A percentile compares a stretch with the other conserved stretches of the same genome.
phyloP scores from a whole-genome alignment of 2,888 invertebrate genomes.

The Epinotia brunnichana region DNA sequence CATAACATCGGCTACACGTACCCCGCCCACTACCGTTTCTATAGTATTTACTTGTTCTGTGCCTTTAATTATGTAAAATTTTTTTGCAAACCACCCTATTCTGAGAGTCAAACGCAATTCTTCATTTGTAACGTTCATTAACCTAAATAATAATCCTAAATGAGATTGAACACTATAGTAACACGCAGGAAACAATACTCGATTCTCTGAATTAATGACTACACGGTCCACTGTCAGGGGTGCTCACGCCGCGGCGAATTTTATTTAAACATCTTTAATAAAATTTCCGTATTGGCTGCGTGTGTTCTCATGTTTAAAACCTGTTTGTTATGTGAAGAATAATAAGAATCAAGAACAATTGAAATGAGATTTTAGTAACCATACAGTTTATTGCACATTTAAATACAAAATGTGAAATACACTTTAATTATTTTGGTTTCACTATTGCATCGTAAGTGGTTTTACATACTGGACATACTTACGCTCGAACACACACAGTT shows the following conservation, averaged over 20 bases:
- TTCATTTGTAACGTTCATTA: too few relatives aligned
- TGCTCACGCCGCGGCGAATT: conserved; percentile 47
- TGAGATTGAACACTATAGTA: conserved; percentile 51
- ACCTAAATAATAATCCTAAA: too few relatives aligned
- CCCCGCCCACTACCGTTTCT: too few relatives aligned
- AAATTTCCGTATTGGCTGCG: conserved; percentile 37
- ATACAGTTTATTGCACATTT: neutral
- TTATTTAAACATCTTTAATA: conserved; percentile 34
- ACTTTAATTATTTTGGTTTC: neutral
- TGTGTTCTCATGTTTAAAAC: neutral
- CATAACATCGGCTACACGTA: too few relatives aligned
- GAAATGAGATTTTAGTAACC: neutral
- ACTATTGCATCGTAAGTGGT: neutral
- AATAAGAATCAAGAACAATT: neutral
- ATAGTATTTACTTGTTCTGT: too few relatives aligned
- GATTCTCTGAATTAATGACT: conserved; percentile 80
- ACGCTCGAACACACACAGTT: too few relatives aligned
- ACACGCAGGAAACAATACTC: conserved; percentile 81
- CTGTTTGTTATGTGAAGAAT: neutral
- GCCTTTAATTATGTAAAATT: too few relatives aligned
- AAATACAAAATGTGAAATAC: neutral
- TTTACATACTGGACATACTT: neutral
- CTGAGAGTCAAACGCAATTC: too few relatives aligned
- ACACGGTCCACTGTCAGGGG: conserved; percentile 64
- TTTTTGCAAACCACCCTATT: too few relatives aligned